Base-by-base conservation (phyloP, 2,888 invertebrate species). In the Lacanobia oleracea region DNA sequence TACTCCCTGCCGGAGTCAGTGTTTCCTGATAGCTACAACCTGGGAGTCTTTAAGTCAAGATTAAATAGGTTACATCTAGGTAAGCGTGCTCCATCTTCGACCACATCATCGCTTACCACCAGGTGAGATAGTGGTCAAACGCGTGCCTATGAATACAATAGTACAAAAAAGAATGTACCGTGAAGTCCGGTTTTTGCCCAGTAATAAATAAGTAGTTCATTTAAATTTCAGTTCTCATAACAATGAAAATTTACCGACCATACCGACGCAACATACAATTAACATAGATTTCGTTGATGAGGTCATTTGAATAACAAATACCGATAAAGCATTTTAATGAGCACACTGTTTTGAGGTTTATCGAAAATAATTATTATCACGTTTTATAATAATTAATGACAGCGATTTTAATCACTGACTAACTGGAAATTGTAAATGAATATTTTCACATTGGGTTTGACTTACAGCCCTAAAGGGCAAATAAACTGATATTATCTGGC, bases 261-360 rank as follows among this genome's bases (percentile, higher is more conserved):
- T 76, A 78, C 59, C 4, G 33, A 40, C 1, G 33, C n/a, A 54
- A 62, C 21, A 60, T 50, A 53, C 27, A 40, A 75, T 67, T 65
- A 77, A 51, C 59, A 57, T 61, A 64, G 16, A 33, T 66, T 78
- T 64, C 10, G 33, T 6, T 82, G 70, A 79, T 79, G 74, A 80
- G 82, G 61, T 62, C 62, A 51, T 74, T 80, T 82, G 54, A 70
- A 70, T 70, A 59, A 54, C 70, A 62, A 59, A 74, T 72, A 37
- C 33, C 53, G 79, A 82, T 80, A 70, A 67, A 59, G 23, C 23
- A 27, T 61, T 72, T 72, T 80, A 82, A 80, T 82, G 48, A 78
- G 43, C 18, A 23, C 8, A 27, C 37, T 12, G 16, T 65, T 67
- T 45, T 56, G 27, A 37, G 50, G 27, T 48, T 77, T 62, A 73